Evolutionary conservation across 2,113 vertebrate species (phyloP), one percentile per base, ranked within the genome.

Genomic region (Galeopterus variegatus): DNA sequence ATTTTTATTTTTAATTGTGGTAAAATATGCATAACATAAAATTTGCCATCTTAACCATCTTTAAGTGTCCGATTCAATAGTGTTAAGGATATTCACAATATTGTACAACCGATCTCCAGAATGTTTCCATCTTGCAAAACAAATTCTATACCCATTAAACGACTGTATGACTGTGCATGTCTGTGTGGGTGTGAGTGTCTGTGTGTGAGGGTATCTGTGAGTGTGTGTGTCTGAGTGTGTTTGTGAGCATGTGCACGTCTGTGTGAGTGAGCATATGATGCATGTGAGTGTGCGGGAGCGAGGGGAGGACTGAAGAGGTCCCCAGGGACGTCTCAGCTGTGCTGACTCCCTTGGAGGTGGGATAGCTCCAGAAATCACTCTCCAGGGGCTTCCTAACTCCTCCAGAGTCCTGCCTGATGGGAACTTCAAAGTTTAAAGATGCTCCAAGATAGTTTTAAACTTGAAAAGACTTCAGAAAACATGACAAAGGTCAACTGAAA

Each of bases 41-140:
- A 67, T 58, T 69, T 91, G 31, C 36, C 17, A 33, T 60, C 31
- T 84, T 36, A 79, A 60, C 21, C 17, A 45, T 36, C 56, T 64
- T 26, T 36, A 75, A 70, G 19, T 56, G 5, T 13, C 15, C 4
- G 12, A 36, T 82, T 85, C 45, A 56, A 5, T 33, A 77, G 21
- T 4, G 31, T 86, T 17, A 48, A 83, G 5, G 17, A 26, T 14
- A 50, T 19, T 48, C 24, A 86, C 3, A 28, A 4, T 28, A 28
- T 56, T 72, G 52, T 45, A 48, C 50, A 45, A 26, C 13, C 3
- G 45, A 79, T 45, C 65, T 84, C 60, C 77, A 75, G 58, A 77
- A 56, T 52, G 21, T 88, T 19, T 90, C 31, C 62, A 65, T 84
- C 56, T 81, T 50, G 64, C 36, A 94, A 52, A 96, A 85, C 9